Percentiles rank a stretch among this genome's conserved stretches.
phyloP scores from a whole-genome alignment of 2,797 vertebrate genomes.

The Hydrolagus colliei region DNA sequence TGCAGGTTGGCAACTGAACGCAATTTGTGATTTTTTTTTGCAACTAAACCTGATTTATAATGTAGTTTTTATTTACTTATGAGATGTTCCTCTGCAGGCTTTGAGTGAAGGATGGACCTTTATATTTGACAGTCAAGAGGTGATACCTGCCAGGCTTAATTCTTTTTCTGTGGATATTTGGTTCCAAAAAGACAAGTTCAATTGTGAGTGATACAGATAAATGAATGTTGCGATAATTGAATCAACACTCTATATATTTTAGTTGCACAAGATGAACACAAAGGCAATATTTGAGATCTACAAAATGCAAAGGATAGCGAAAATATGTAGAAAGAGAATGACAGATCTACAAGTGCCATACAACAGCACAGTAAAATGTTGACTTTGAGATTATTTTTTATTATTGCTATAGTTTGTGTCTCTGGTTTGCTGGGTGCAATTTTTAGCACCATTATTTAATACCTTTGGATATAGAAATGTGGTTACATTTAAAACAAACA shows the following conservation, averaged over 20 bases:
- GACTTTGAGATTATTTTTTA: not conserved
- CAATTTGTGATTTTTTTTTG: not conserved
- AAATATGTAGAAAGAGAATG: too few species aligned
- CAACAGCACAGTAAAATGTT: not conserved
- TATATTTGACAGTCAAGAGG: not conserved
- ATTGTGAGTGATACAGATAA: too few species aligned
- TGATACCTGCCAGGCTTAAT: not conserved
- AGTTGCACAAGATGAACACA: too few species aligned
- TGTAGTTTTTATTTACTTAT: conserved; percentile 9
- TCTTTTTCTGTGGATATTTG: not conserved
- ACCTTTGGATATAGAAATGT: not conserved
- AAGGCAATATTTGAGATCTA: too few species aligned
- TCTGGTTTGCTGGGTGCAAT: not conserved
- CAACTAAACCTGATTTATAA: conserved; percentile 3
- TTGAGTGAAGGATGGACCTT: not conserved
- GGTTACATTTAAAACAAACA: not conserved
- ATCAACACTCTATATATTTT: too few species aligned
- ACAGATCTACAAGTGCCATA: too few species aligned
- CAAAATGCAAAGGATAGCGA: too few species aligned
- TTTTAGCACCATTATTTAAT: not conserved
- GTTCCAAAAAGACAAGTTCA: not conserved
- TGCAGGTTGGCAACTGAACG: not conserved
- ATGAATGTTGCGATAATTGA: too few species aligned
- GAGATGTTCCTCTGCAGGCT: not conserved
- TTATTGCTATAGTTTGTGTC: not conserved